These are phyloP conservation scores for Bibio marci DNA, from an alignment of 2,888 invertebrate genomes.

Conservation along the genomic window DNA sequence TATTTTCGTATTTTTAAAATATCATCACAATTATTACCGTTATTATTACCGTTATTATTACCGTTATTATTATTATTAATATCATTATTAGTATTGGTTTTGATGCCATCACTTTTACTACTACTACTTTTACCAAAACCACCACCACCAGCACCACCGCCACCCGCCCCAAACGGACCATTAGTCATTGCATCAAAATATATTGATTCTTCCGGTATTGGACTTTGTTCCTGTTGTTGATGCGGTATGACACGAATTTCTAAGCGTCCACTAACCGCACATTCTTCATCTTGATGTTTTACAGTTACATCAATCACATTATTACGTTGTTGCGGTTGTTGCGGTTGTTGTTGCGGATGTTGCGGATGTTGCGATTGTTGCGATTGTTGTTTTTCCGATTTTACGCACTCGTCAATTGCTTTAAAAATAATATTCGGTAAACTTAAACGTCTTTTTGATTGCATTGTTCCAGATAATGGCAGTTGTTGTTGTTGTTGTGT, in stretches of 20 bases:
- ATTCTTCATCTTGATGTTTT: conserved; percentile 26
- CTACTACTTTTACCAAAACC: no score
- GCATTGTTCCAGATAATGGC: no score
- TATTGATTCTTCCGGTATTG: conserved; percentile 55
- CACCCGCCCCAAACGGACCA: conserved; percentile 17
- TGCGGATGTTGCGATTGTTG: conserved; percentile 2
- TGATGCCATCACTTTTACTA: background rate
- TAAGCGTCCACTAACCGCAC: conserved; percentile 57
- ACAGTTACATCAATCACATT: background rate
- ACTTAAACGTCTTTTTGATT: conserved; percentile 19
- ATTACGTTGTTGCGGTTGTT: background rate
- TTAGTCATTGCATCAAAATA: conserved; percentile 70
- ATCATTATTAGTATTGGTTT: conserved; percentile 4
- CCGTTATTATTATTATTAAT: conserved; percentile 4
- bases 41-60: conserved; percentile 2
- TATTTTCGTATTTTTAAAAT: conserved; percentile 8
- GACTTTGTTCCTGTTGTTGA: conserved; percentile 30
- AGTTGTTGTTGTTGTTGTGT: conserved; percentile 4
- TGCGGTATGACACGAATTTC: conserved; percentile 59
- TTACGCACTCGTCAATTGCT: conserved; percentile 11
- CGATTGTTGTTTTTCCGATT: conserved; percentile 1
- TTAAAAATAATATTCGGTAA: conserved; percentile 23
- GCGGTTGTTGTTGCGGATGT: background rate
- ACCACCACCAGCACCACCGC: conserved; percentile 13
- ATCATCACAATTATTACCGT: background rate